These are phyloP conservation scores for Synodontis membranacea DNA, from an alignment of 2,113 vertebrate species.

Conservation along the genomic window DNA sequence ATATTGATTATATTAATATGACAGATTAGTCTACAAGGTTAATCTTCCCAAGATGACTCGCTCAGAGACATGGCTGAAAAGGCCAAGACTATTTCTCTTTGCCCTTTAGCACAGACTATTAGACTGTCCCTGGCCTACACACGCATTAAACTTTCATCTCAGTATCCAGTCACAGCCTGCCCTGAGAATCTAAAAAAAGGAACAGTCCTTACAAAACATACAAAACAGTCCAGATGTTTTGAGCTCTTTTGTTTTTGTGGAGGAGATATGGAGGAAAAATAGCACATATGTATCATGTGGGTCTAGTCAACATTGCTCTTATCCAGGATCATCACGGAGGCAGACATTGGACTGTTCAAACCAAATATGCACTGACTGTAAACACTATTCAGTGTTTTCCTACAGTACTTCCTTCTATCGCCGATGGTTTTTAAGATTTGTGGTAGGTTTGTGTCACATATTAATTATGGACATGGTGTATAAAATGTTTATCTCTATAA, in stretches of 20 bases:
- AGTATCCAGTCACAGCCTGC: background rate
- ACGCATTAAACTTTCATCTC: background rate
- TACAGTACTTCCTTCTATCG: background rate
- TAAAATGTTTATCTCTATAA: no score
- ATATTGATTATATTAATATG: constrained; percentile 19
- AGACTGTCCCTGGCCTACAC: background rate
- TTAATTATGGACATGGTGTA: no score
- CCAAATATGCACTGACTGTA: background rate
- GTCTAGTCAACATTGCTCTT: constrained; percentile 37
- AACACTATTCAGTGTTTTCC: constrained; percentile 9
- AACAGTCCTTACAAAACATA: constrained; percentile 15
- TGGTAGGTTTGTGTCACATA: background rate
- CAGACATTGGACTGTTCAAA: constrained; percentile 18
- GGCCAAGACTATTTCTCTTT: constrained; percentile 18
- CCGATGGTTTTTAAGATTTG: background rate
- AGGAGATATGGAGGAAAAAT: constrained; percentile 25
- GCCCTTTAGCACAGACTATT: constrained; percentile 1
- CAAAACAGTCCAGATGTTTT: constrained; percentile 12
- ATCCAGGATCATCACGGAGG: constrained; percentile 32
- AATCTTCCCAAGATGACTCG: background rate
- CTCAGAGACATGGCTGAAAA: constrained; percentile 14
- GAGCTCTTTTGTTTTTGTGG: constrained; percentile 8
- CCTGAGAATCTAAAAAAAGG: constrained; percentile 2
- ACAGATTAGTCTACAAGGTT: background rate
- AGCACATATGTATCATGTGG: constrained; percentile 31